Base-by-base conservation (phyloP, 1,140 invertebrate species). In the Conus betulinus region DNA sequence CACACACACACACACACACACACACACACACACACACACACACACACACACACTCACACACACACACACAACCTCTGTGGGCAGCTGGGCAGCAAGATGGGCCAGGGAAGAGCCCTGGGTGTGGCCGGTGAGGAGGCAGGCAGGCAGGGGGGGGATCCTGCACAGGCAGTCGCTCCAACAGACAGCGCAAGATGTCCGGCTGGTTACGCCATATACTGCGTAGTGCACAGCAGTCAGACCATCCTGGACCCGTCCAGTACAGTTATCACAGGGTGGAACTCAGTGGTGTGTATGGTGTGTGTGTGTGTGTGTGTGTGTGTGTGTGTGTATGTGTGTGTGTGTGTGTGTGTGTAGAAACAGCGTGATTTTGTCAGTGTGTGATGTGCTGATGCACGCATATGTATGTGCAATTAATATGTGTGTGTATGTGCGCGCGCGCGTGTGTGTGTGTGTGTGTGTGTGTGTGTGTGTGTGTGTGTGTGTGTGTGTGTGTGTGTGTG, bases 161-260 rank as follows among this genome's bases (percentile, higher is more conserved):
- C 60, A 15, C 53, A 60, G 76, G 74, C 83, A 89, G 39, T 60
- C 87, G 89, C 15, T 92, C 89, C 78, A 95, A 88, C 52, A 95
- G 55, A 25, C 91, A 85, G 84, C 92, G 84, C 53, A 94, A 87
- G 78, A 92, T 91, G n/a, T 92, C 88, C 52, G 89, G 83, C 79
- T 91, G 92, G 55, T 91, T 90, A 52, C 90, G 76, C 74, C 93
- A 91, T 20, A 94, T 20, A 94, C 93, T 67, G 92, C 92, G 79
- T 90, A 89, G 85, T 94, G 94, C n/a, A 94, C 78, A 67, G 93
- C 90, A 51, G 93, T 94, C 92, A 93, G 93, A 8, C 90, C 91
- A 53, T 90, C 92, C 94, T 95, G 88, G 7, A 82, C 8, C 57
- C 8, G 39, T 79, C 11, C n/a, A 79, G 76, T 23, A 25, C 39